Percentiles rank a stretch among this genome's conserved stretches.
Conservation (phyloP, 2,888 invertebrate species). For the Bombyx huttoni region DNA sequence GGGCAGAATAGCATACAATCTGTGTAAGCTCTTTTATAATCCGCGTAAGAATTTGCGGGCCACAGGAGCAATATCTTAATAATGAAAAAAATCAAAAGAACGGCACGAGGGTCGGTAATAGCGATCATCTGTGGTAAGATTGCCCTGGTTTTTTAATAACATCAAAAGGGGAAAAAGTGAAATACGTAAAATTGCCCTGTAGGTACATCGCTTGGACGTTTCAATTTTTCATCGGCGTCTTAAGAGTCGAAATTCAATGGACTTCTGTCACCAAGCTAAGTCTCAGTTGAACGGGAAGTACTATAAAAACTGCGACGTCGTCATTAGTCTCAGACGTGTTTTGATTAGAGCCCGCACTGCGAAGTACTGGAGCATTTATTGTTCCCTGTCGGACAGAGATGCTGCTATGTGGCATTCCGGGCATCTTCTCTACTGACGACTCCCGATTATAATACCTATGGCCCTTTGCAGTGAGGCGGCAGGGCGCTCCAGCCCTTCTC, state of each 20-base stretch:
- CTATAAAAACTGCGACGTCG: conserved; percentile 58
- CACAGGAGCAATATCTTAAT: conserved; percentile 1
- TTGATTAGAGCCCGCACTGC: conserved; percentile 46
- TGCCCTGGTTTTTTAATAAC: conserved; percentile 15
- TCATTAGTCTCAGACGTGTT: conserved; percentile 67
- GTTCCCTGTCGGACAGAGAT: conserved; percentile 20
- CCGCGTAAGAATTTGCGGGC: not conserved
- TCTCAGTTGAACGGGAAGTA: conserved; percentile 47
- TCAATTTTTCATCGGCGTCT: conserved; percentile 46
- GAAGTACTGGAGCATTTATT: conserved; percentile 26
- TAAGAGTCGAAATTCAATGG: conserved; percentile 47
- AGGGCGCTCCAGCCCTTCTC: conserved; percentile 23
- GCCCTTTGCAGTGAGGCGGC: conserved; percentile 22
- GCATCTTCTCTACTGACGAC: not conserved
- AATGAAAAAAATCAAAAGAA: conserved; percentile 2
- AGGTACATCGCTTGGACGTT: conserved; percentile 30
- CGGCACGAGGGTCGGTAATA: conserved; percentile 5
- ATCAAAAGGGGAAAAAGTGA: conserved; percentile 20
- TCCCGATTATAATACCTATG: conserved; percentile 15
- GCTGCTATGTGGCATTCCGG: conserved; percentile 7
- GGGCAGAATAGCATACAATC: not conserved
- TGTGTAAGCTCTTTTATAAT: not conserved
- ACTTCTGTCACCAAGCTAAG: conserved; percentile 50
- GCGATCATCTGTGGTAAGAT: conserved; percentile 11
- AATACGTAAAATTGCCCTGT: conserved; percentile 26